Evolutionary conservation across 2,797 vertebrate species (phyloP).

Genomic region (Siniperca undulata): DNA sequence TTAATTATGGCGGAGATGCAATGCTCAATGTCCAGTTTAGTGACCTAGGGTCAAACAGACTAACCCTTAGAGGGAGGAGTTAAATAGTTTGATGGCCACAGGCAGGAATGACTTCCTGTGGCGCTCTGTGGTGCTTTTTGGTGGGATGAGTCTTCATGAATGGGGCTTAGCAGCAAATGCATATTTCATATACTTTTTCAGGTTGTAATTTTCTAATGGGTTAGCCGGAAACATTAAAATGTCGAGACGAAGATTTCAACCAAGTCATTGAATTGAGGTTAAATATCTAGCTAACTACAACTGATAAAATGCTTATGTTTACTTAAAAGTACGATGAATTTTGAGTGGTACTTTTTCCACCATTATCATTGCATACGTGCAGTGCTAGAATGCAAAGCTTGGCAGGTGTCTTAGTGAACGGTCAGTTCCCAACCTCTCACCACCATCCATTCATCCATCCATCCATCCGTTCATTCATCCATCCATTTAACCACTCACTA

Average conservation of each 20-base stretch:
- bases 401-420: constrained; percentile 51
- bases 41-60: too few species aligned
- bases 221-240: background rate
- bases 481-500: constrained; percentile 77
- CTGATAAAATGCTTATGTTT: background rate
- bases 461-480: constrained; percentile 64
- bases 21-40: too few species aligned
- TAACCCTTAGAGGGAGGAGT: too few species aligned
- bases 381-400: constrained; percentile 1
- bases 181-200: background rate
- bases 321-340: background rate
- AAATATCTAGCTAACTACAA: background rate
- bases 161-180: background rate
- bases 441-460: constrained; percentile 26
- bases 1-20: too few species aligned
- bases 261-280: background rate
- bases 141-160: too few species aligned
- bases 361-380: background rate
- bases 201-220: background rate
- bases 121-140: too few species aligned
- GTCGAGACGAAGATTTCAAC: background rate
- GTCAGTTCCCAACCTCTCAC: constrained; percentile 52
- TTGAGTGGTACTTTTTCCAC: background rate
- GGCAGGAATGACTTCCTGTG: too few species aligned
- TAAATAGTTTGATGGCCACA: too few species aligned